Evolutionary conservation across 1,140 invertebrate species (phyloP).

Genomic region (Drosophila tsacasi): DNA sequence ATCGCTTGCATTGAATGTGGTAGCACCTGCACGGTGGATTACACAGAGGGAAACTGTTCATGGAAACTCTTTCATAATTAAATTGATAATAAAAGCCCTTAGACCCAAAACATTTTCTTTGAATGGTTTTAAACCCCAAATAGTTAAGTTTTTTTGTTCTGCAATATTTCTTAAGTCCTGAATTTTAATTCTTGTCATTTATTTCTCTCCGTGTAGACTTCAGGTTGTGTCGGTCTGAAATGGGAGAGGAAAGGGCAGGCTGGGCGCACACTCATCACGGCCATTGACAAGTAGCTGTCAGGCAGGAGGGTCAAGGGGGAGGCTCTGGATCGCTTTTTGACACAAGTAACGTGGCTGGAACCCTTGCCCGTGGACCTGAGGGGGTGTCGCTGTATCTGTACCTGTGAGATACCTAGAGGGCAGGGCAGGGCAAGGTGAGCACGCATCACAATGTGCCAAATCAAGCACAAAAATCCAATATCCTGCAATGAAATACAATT

Average conservation of each 20-base stretch:
- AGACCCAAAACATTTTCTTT: too few species aligned
- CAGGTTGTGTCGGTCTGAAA: conserved; percentile 1
- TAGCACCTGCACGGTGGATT: conserved; percentile 41
- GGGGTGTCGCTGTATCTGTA: conserved; percentile 4
- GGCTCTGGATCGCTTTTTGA: conserved; percentile 66
- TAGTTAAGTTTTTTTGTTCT: neutral
- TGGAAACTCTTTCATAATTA: neutral
- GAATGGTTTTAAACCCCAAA: neutral
- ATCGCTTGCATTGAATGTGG: conserved; percentile 21
- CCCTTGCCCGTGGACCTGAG: conserved; percentile 39
- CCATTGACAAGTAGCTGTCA: conserved; percentile 82
- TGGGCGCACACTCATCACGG: conserved; percentile 64
- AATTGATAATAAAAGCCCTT: neutral
- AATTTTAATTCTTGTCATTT: neutral
- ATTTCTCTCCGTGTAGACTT: conserved; percentile 10
- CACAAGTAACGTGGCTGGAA: conserved; percentile 53
- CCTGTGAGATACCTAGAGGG: neutral
- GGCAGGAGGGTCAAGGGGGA: conserved; percentile 47
- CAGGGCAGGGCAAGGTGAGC: neutral
- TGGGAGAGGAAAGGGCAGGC: neutral
- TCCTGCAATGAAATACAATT: conserved; percentile 78
- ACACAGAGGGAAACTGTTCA: neutral
- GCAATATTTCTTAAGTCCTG: neutral
- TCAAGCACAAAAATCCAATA: conserved; percentile 81
- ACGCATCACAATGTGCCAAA: conserved; percentile 70